These are phyloP conservation scores for Pontoporia blainvillei DNA, from an alignment of 2,113 vertebrate genomes.

Conservation along the genomic window DNA sequence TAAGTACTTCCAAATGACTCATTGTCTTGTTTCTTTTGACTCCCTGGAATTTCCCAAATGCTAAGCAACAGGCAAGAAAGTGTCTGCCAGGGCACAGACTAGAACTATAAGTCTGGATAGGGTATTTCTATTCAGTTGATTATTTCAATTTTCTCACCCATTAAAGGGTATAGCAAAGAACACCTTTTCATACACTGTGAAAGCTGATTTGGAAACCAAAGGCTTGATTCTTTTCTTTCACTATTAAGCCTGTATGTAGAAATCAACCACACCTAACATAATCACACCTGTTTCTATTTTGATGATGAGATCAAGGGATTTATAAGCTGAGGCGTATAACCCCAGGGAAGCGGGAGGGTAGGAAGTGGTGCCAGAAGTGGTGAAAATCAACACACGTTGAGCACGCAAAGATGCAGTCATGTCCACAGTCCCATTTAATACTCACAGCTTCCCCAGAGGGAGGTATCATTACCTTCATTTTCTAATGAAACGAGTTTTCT, in stretches of 20 bases:
- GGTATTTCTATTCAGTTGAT: background rate
- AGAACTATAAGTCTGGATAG: background rate
- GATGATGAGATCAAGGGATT: conserved; percentile 49
- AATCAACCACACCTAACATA: conserved; percentile 31
- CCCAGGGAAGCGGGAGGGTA: background rate
- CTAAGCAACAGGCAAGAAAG: conserved; percentile 22
- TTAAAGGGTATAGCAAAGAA: background rate
- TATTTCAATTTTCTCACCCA: conserved; percentile 49
- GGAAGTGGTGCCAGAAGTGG: background rate
- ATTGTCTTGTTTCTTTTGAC: background rate
- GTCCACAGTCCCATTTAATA: background rate
- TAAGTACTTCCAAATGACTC: conserved; percentile 10
- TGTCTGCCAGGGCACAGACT: background rate
- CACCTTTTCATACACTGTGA: background rate
- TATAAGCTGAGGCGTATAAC: background rate
- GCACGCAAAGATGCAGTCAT: background rate
- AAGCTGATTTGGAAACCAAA: conserved; percentile 24
- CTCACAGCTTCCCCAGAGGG: background rate
- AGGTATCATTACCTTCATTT: background rate
- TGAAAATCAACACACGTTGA: background rate
- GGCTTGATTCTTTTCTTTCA: background rate
- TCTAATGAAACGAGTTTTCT: background rate
- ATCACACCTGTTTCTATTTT: conserved; percentile 36
- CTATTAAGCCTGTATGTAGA: background rate
- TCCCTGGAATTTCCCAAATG: conserved; percentile 17